phyloP scores from a whole-genome alignment of 2,888 invertebrate species.

The Deilephila porcellus region DNA sequence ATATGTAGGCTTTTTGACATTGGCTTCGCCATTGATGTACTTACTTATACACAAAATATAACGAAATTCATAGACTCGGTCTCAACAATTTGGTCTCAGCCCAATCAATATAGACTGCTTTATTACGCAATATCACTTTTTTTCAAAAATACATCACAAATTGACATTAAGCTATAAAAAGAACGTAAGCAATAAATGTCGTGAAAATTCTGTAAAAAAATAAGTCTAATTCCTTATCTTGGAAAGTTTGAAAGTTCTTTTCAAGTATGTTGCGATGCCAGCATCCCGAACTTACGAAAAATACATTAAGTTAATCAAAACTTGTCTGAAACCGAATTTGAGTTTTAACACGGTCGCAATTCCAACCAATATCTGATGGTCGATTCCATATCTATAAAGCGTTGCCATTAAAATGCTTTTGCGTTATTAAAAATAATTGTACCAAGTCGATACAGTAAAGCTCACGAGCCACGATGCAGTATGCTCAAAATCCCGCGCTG shows the following conservation, averaged over 20 bases:
- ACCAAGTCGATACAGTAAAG: too few species aligned
- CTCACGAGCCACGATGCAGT: background rate
- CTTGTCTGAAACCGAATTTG: background rate
- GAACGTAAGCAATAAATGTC: background rate
- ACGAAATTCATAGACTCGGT: too few species aligned
- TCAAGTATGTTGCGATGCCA: background rate
- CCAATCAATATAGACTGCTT: too few species aligned
- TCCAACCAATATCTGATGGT: background rate
- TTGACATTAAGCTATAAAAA: background rate
- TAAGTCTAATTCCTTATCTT: background rate
- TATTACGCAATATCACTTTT: too few species aligned
- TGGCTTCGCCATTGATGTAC: too few species aligned
- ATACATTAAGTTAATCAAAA: slow-evolving; percentile 15
- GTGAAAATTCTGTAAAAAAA: background rate
- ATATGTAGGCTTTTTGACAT: too few species aligned
- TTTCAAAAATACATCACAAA: background rate
- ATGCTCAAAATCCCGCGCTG: background rate
- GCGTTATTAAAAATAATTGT: background rate
- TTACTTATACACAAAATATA: too few species aligned
- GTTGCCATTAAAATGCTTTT: background rate
- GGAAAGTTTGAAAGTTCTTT: slow-evolving; percentile 4
- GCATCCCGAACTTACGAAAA: background rate
- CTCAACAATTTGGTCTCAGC: too few species aligned
- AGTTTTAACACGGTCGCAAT: background rate
- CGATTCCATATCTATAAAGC: background rate